Base-by-base conservation (phyloP, 1,140 invertebrate species). In the Papilio aristodemus region DNA sequence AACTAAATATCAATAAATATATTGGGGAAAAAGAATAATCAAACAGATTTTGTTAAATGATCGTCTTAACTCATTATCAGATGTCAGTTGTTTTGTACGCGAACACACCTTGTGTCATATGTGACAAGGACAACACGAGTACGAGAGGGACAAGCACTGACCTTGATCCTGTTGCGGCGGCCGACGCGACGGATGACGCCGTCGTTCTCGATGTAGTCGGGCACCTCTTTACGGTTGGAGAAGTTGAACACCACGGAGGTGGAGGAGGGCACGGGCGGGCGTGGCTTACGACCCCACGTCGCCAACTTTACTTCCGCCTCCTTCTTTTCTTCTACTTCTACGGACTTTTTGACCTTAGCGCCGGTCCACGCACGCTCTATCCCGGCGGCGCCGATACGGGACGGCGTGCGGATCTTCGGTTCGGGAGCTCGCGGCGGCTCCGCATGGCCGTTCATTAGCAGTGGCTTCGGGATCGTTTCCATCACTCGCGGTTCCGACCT, bases 171-270 rank as follows among this genome's bases (percentile, higher is more conserved):
- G 79, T 95, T 94, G 67, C 94, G 89, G 78, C 94, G 93, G 81
- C 92, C 93, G 81, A 93, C 93, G 74, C 93, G 93, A 67, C 95
- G 93, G 67, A 96, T 94, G 76, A 96, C 92, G 68, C 96, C 96
- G 92, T 97, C 96, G 91, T 97, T 97, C 87, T 97, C 95, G 83
- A 97, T 96, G 90, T 97, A 97, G 93, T 97, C 96, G 58, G 97
- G 96, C 73, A 97, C 96, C 75, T 96, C 95, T 85, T 96, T 96
- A 76, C 95, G 93, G 84, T 94, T 93, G 73, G 95, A 96, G 89
- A 97, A 98, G 91, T 97, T 97, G 88, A 97, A 97, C 58, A 97
- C 96, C 90, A 97, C 95, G 9, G 95, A 95, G 75, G 94, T 96
- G 86, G 93, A 92, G 79, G 82, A 74, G 25, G 85, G 81, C 67